A percentile compares a stretch with the other conserved stretches of the same genome.
Conservation (phyloP, 2,113 vertebrate species). For the Lamprotornis superbus region DNA sequence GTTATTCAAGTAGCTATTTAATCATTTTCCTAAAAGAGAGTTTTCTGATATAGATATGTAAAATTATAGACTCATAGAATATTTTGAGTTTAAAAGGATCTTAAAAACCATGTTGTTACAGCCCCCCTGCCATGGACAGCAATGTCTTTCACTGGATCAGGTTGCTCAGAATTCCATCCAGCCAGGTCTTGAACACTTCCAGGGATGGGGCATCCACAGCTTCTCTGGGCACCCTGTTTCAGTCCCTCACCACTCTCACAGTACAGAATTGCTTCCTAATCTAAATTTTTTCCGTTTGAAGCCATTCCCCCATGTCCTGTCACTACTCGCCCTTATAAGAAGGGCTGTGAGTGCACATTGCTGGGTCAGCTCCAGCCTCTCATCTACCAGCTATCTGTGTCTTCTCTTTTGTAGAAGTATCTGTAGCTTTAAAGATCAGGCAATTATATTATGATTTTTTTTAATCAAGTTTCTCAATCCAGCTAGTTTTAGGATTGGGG, state of each 20-base stretch:
- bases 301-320: too few relatives aligned
- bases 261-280: neutral
- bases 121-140: neutral
- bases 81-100: neutral
- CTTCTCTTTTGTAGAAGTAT: neutral
- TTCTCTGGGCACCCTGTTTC: neutral
- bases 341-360: too few relatives aligned
- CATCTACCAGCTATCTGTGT: neutral
- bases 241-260: neutral
- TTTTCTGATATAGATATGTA: neutral
- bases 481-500: neutral
- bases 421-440: neutral
- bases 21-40: neutral
- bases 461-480: neutral
- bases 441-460: neutral
- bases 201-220: too few relatives aligned
- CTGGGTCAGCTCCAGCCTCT: neutral
- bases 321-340: accelerated
- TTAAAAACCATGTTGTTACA: neutral
- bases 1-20: neutral
- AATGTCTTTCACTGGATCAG: neutral
- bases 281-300: neutral
- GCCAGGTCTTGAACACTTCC: neutral
- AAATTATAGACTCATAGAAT: neutral
- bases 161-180: neutral